Evolutionary conservation across 2,113 vertebrate genomes (phyloP), one percentile per base, ranked within the genome.

Genomic region (Xyliphius kryptos): DNA sequence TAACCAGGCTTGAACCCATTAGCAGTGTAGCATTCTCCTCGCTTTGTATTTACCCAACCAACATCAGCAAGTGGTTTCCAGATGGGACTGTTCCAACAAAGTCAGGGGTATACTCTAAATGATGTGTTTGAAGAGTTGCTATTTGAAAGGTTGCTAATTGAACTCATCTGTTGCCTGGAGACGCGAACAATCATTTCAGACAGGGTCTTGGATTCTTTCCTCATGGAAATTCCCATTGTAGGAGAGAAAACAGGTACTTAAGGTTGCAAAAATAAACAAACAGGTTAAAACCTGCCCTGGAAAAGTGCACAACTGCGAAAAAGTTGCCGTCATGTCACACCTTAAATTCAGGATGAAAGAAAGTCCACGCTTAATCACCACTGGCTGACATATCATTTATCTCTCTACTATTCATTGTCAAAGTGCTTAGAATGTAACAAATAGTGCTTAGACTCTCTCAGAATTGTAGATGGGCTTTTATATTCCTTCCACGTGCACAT

Each of bases 181-280:
- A 64, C 17, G 38, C 17, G 20, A 43, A 26, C 61, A 15, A 14
- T 68, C 49, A 43, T 61, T 63, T 56, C 60, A 70, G 53, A 37
- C 21, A 7, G 15, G 9, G 46, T 56, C 26, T 14, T 41, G 8
- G 26, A 22, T n/a, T 56, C 36, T 20, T 61, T 44, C 67, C 76
- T 58, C 48, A 63, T 72, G 76, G 80, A 85, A 85, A 83, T 78
- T 82, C 81, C 83, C 76, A 65, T 44, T 66, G 60, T 32, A 19
- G 22, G 32, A 15, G 21, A 53, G 63, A 69, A 65, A 56, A 63
- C 6, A 70, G 49, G 55, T 72, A 73, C 75, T 82, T 77, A 80
- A 80, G 82, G 76, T 78, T 67, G 65, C 74, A 65, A 80, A 83
- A 84, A 86, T 81, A 86, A 86, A 86, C 81, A 86, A 85, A 85